Conservation (phyloP, 2,113 vertebrate genomes). For the Mesitornis unicolor region DNA sequence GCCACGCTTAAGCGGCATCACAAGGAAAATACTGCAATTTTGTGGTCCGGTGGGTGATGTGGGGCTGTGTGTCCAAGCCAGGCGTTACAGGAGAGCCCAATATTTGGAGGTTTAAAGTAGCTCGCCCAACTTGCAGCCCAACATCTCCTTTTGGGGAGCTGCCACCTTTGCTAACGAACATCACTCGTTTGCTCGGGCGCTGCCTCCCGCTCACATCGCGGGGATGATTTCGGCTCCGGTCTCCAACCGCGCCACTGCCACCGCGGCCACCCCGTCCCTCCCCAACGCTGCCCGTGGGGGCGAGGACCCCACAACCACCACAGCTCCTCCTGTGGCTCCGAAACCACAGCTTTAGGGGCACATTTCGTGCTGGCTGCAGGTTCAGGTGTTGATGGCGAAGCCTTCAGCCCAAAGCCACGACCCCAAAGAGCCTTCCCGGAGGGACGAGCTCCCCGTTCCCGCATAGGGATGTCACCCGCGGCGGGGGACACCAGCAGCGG, state of each 20-base stretch:
- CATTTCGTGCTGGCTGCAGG: accelerated
- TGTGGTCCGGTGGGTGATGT: background rate
- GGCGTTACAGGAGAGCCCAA: background rate
- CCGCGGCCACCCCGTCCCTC: background rate
- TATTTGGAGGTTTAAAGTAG: background rate
- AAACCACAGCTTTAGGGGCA: background rate
- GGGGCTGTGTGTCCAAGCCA: background rate
- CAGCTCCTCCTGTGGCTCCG: background rate
- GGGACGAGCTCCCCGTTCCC: background rate
- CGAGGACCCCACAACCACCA: background rate
- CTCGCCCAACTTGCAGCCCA: background rate
- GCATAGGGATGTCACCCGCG: background rate
- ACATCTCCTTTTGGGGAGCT: background rate
- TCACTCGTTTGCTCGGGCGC: background rate
- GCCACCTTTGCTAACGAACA: background rate
- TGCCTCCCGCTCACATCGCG: background rate
- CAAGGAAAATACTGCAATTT: background rate
- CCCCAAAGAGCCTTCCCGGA: too few species aligned
- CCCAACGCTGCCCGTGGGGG: accelerated
- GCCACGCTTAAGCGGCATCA: background rate
- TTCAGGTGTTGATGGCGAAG: background rate
- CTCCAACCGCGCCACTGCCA: background rate
- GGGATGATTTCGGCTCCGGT: background rate
- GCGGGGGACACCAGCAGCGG: background rate
- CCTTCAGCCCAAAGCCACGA: background rate